These are phyloP conservation scores for Stichodactyla mertensii DNA, from an alignment of 64 coral and sea anemone genomes.

Conservation along the genomic window DNA sequence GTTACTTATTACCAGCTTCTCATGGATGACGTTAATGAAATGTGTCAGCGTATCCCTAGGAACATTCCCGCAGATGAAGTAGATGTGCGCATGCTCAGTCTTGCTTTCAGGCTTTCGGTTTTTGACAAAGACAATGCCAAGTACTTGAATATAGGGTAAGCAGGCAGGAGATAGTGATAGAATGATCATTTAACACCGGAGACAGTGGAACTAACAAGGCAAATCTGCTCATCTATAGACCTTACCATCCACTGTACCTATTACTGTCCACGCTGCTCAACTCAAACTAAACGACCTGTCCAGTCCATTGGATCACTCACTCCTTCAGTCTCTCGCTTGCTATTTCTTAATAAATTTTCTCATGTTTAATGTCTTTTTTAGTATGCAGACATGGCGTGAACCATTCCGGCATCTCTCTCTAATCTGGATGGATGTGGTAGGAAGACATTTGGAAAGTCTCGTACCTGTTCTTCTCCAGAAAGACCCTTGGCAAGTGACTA, in stretches of 20 bases:
- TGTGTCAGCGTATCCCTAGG: slow-evolving; percentile 58
- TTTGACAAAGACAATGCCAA: slow-evolving; percentile 46
- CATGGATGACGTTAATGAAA: slow-evolving; percentile 68
- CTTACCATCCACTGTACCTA: too few species aligned
- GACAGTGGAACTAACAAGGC: too few species aligned
- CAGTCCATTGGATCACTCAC: too few species aligned
- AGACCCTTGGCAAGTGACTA: slow-evolving; percentile 58
- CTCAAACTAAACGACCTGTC: too few species aligned
- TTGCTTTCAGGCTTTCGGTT: slow-evolving; percentile 79
- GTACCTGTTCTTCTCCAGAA: slow-evolving; percentile 46
- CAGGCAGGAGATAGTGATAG: neutral
- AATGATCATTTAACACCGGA: too few species aligned
- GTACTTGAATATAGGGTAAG: neutral
- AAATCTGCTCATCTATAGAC: too few species aligned
- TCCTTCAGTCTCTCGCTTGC: too few species aligned
- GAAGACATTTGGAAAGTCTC: slow-evolving; percentile 42
- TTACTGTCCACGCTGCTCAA: too few species aligned
- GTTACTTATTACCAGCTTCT: slow-evolving; percentile 66
- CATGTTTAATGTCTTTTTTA: neutral
- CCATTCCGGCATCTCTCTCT: slow-evolving; percentile 56
- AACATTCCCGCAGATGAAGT: slow-evolving; percentile 31
- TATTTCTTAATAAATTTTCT: neutral
- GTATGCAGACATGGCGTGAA: slow-evolving; percentile 80
- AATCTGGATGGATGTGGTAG: slow-evolving; percentile 69
- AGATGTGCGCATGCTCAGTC: slow-evolving; percentile 55